Percentiles rank a stretch among this genome's conserved stretches.
phyloP scores from a whole-genome alignment of 2,797 vertebrate genomes.

The Poecilia velifera region DNA sequence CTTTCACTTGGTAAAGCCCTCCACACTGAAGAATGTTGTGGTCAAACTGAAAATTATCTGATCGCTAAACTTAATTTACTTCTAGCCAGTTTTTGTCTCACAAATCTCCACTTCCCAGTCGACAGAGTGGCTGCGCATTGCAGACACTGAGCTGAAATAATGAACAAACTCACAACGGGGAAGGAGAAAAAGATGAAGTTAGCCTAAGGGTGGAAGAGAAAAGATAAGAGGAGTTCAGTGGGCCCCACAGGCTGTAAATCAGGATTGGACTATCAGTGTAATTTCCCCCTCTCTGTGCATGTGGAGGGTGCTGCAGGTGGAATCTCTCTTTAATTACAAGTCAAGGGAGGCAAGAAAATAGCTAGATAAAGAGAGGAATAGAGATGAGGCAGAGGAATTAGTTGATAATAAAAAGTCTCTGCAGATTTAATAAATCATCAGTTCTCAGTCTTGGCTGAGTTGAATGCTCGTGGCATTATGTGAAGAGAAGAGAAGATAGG shows the following conservation, averaged over 20 bases:
- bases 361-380: constrained; percentile 64
- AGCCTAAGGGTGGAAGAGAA: constrained; percentile 35
- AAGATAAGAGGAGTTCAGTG: constrained; percentile 67
- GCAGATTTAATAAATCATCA: constrained; percentile 75
- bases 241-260: constrained; percentile 57
- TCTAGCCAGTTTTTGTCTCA: constrained; percentile 23
- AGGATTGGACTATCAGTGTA: constrained; percentile 64
- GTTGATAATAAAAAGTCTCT: constrained; percentile 74
- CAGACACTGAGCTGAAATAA: constrained; percentile 48
- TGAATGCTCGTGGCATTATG: constrained; percentile 44
- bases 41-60: background rate
- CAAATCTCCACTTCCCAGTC: constrained; percentile 26
- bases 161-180: constrained; percentile 54
- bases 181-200: constrained; percentile 53
- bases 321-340: constrained; percentile 73
- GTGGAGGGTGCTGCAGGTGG: constrained; percentile 67
- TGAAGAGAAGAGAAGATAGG: constrained; percentile 33
- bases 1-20: background rate
- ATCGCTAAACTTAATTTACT: background rate
- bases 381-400: constrained; percentile 72
- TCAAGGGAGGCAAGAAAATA: constrained; percentile 47
- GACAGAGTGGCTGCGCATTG: constrained; percentile 23
- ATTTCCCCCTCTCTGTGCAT: constrained; percentile 63
- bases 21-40: background rate
- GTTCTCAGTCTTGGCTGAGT: constrained; percentile 61